Percentiles rank a stretch among this genome's conserved stretches.
Conservation (phyloP, 2,113 vertebrate species). For the Limanda limanda region DNA sequence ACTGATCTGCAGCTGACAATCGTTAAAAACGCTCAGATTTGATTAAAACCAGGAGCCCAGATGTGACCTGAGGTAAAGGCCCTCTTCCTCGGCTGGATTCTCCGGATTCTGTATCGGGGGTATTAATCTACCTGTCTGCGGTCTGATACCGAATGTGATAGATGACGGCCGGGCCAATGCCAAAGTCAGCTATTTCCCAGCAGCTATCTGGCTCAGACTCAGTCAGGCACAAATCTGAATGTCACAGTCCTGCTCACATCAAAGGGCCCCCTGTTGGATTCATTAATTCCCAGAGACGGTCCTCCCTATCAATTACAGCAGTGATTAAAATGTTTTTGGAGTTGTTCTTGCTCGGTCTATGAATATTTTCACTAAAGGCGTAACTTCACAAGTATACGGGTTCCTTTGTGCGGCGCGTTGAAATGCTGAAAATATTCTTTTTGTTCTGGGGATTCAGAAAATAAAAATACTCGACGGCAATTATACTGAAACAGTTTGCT, state of each 20-base stretch:
- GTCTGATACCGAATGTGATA: constrained; percentile 74
- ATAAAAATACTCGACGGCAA: constrained; percentile 3
- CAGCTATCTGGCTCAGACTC: constrained; percentile 72
- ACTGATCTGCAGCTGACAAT: background rate
- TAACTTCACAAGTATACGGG: constrained; percentile 48
- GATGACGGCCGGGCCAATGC: constrained; percentile 65
- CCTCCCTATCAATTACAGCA: constrained; percentile 72
- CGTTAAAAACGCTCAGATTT: constrained; percentile 21
- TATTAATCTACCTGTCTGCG: constrained; percentile 74
- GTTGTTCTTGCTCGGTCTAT: constrained; percentile 53
- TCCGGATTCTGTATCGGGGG: constrained; percentile 47
- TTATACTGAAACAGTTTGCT: background rate
- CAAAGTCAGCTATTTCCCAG: constrained; percentile 74
- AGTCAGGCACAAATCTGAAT: constrained; percentile 71
- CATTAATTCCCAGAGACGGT: constrained; percentile 70
- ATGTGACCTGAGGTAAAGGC: constrained; percentile 36
- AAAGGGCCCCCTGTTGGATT: constrained; percentile 71
- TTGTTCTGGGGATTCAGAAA: constrained; percentile 32
- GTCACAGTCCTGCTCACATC: constrained; percentile 75
- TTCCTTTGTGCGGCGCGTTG: constrained; percentile 42
- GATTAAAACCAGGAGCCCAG: constrained; percentile 21
- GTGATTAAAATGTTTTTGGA: constrained; percentile 73
- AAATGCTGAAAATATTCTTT: constrained; percentile 32
- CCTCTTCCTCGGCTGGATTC: constrained; percentile 27
- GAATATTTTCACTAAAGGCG: constrained; percentile 62